A percentile compares a stretch with the other conserved stretches of the same genome.
Conservation (phyloP, 2,888 invertebrate species). For the Clanis bilineata region DNA sequence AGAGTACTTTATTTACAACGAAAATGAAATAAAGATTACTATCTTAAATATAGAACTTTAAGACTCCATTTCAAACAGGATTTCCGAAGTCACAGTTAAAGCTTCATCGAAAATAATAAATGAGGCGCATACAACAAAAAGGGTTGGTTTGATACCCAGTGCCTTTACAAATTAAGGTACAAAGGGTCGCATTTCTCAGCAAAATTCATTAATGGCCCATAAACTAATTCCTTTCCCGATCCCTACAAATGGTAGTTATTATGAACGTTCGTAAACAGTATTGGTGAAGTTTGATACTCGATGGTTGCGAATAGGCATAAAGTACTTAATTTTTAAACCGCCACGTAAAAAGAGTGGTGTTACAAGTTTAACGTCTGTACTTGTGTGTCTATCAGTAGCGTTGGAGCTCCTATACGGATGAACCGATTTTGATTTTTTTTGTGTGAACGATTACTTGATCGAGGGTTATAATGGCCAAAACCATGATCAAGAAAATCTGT, state of each 20-base stretch:
- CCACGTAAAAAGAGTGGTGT: too few relatives aligned
- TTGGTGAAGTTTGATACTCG: conserved; percentile 28
- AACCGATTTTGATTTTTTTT: too few relatives aligned
- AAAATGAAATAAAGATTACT: too few relatives aligned
- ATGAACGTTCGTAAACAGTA: conserved; percentile 33
- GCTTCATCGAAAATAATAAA: conserved; percentile 14
- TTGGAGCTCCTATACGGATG: too few relatives aligned
- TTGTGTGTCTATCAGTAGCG: too few relatives aligned
- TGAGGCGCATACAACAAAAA: conserved; percentile 18
- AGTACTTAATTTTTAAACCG: too few relatives aligned
- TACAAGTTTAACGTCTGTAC: too few relatives aligned
- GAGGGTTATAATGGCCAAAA: too few relatives aligned
- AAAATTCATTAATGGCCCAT: conserved; percentile 65
- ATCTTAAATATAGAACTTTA: background rate
- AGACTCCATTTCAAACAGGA: background rate
- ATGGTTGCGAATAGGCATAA: too few relatives aligned
- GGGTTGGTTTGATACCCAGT: conserved; percentile 45
- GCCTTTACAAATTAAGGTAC: conserved; percentile 56
- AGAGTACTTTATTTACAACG: too few relatives aligned
- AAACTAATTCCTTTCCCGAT: conserved; percentile 58
- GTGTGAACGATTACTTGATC: too few relatives aligned
- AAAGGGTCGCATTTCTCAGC: conserved; percentile 49
- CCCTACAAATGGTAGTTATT: conserved; percentile 39
- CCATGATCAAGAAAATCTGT: too few relatives aligned
- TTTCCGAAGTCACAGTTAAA: background rate